Percentiles rank a stretch among this genome's conserved stretches.
Conservation (phyloP, 2,888 invertebrate genomes). For the Eristalis tenax region DNA sequence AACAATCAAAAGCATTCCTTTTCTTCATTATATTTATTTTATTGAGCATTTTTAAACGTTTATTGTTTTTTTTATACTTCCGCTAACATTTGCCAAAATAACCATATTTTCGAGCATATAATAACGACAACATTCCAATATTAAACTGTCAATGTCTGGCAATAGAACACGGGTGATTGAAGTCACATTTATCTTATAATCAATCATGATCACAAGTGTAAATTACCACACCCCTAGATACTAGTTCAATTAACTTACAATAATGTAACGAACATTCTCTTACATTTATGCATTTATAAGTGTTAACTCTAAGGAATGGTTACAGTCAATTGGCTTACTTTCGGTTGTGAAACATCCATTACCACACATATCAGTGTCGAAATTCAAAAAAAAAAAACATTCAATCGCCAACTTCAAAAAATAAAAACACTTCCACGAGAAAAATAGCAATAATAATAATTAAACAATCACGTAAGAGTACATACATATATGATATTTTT, state of each 20-base stretch:
- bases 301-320: slow-evolving; percentile 16
- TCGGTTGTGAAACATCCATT: slow-evolving; percentile 26
- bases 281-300: slow-evolving; percentile 26
- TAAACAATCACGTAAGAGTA: slow-evolving; percentile 10
- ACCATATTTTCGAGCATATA: slow-evolving; percentile 5
- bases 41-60: slow-evolving; percentile 28
- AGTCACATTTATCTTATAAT: slow-evolving; percentile 18
- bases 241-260: slow-evolving; percentile 29
- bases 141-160: slow-evolving; percentile 14
- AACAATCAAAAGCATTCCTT: slow-evolving; percentile 60
- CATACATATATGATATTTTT: slow-evolving; percentile 42
- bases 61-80: slow-evolving; percentile 11
- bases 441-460: neutral
- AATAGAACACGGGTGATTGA: slow-evolving; percentile 29
- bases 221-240: slow-evolving; percentile 2
- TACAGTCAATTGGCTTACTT: slow-evolving; percentile 7
- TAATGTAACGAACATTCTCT: slow-evolving; percentile 15
- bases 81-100: slow-evolving; percentile 37
- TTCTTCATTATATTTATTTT: slow-evolving; percentile 62
- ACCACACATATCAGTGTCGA: slow-evolving; percentile 47
- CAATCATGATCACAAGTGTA: slow-evolving; percentile 26
- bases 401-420: slow-evolving; percentile 49
- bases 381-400: slow-evolving; percentile 44
- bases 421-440: slow-evolving; percentile 5
- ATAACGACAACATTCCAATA: slow-evolving; percentile 26